These are phyloP conservation scores for Tetragnatha versicolor DNA, from an alignment of 1,140 invertebrate species.

Conservation along the genomic window DNA sequence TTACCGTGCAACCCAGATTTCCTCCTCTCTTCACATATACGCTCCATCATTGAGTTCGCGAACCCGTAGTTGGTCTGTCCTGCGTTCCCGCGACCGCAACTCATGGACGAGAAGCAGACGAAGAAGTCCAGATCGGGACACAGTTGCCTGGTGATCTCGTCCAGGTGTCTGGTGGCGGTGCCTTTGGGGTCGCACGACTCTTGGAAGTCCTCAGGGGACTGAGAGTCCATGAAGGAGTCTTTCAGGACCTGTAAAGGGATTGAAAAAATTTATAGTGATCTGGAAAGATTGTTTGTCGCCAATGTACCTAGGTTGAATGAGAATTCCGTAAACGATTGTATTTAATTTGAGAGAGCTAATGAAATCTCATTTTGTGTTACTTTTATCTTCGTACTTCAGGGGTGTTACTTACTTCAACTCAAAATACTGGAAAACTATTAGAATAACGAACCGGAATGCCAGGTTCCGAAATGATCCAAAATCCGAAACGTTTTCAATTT, in stretches of 20 bases:
- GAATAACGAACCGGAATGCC: too few relatives aligned
- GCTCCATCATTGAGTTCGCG: constrained; percentile 95
- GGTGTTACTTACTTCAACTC: too few relatives aligned
- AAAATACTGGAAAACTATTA: too few relatives aligned
- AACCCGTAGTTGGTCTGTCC: constrained; percentile 95
- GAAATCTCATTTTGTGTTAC: too few relatives aligned
- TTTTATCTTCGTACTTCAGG: too few relatives aligned
- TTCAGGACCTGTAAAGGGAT: constrained; percentile 73
- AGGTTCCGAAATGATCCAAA: too few relatives aligned
- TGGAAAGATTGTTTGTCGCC: too few relatives aligned
- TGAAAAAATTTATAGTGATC: too few relatives aligned
- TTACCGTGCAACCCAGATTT: constrained; percentile 43
- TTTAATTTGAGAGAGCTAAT: too few relatives aligned
- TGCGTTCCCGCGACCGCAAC: constrained; percentile 90
- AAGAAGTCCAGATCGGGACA: constrained; percentile 87
- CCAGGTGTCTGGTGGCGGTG: constrained; percentile 76
- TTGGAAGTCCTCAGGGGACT: constrained; percentile 79
- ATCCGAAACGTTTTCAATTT: too few relatives aligned
- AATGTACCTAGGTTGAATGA: too few relatives aligned
- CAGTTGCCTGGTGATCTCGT: constrained; percentile 74
- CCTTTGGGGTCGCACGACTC: constrained; percentile 71
- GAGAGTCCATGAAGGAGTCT: constrained; percentile 89
- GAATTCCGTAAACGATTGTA: too few relatives aligned
- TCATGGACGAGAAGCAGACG: constrained; percentile 93
- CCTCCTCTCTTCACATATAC: constrained; percentile 70